Evolutionary conservation across 2,797 vertebrate species (phyloP).

Genomic region (Danio albolineatus): DNA sequence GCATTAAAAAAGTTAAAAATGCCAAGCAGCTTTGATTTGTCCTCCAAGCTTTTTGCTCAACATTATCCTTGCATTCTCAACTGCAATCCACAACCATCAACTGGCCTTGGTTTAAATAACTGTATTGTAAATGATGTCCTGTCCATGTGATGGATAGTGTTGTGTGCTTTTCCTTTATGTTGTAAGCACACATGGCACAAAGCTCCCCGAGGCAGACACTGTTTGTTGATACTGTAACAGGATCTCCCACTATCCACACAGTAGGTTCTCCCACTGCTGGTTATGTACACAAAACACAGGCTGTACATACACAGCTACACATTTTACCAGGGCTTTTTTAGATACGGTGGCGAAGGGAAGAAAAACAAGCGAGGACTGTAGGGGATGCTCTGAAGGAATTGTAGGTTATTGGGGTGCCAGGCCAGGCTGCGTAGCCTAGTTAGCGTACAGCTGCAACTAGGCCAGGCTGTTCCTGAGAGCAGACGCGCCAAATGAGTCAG

Average conservation of each 20-base stretch:
- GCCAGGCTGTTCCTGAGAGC: constrained; percentile 75
- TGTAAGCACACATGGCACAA: constrained; percentile 18
- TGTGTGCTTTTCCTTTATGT: constrained; percentile 11
- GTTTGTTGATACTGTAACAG: constrained; percentile 35
- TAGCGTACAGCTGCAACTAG: constrained; percentile 72
- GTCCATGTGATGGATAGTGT: constrained; percentile 12
- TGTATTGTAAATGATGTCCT: constrained; percentile 6
- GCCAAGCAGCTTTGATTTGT: neutral
- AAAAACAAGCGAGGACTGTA: constrained; percentile 14
- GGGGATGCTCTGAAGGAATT: constrained; percentile 31
- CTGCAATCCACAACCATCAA: constrained; percentile 4
- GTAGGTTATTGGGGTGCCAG: constrained; percentile 59
- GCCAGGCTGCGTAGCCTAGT: constrained; percentile 62
- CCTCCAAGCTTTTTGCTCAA: neutral
- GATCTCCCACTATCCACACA: constrained; percentile 32
- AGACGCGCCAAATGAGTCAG: constrained; percentile 70
- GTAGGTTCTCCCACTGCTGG: constrained; percentile 14
- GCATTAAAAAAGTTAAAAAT: neutral
- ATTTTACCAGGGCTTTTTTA: constrained; percentile 6
- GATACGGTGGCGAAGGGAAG: constrained; percentile 19
- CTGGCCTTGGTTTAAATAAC: constrained; percentile 29
- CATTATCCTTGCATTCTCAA: neutral
- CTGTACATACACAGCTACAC: constrained; percentile 6
- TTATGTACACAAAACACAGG: constrained; percentile 27
- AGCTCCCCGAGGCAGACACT: constrained; percentile 10